phyloP scores from a whole-genome alignment of 2,113 vertebrate species.

The Megalops atlanticus region DNA sequence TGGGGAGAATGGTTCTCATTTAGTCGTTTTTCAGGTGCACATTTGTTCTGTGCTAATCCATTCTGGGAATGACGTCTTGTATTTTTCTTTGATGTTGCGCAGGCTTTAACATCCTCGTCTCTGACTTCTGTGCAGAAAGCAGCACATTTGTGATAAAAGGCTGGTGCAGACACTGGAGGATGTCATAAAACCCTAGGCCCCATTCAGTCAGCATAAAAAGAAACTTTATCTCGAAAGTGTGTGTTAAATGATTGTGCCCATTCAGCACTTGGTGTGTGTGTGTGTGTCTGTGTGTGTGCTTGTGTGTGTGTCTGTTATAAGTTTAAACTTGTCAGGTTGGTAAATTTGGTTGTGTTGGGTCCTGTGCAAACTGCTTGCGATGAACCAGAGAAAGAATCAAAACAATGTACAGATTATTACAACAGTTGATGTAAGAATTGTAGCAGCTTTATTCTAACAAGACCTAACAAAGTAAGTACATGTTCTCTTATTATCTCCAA shows the following conservation, averaged over 20 bases:
- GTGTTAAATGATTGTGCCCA: not conserved
- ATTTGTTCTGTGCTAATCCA: conserved; percentile 39
- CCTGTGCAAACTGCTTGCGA: too few species aligned
- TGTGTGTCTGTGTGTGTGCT: too few species aligned
- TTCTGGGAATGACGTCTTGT: conserved; percentile 30
- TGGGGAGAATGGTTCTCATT: conserved; percentile 6
- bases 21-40: conserved; percentile 25
- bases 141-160: conserved; percentile 35
- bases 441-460: too few species aligned
- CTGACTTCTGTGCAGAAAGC: conserved; percentile 28
- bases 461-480: too few species aligned
- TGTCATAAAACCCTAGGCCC: conserved; percentile 24
- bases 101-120: conserved; percentile 27
- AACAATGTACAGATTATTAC: too few species aligned
- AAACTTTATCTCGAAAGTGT: conserved; percentile 24
- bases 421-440: too few species aligned
- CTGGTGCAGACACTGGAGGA: not conserved
- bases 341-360: too few species aligned
- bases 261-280: too few species aligned
- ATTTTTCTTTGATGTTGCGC: conserved; percentile 39
- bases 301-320: too few species aligned
- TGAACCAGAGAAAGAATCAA: too few species aligned
- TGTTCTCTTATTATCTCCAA: too few species aligned
- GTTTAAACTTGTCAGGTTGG: too few species aligned
- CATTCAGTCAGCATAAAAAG: conserved; percentile 30